Base-by-base conservation (phyloP, 1,140 invertebrate species). In the Aporrectodea caliginosa region DNA sequence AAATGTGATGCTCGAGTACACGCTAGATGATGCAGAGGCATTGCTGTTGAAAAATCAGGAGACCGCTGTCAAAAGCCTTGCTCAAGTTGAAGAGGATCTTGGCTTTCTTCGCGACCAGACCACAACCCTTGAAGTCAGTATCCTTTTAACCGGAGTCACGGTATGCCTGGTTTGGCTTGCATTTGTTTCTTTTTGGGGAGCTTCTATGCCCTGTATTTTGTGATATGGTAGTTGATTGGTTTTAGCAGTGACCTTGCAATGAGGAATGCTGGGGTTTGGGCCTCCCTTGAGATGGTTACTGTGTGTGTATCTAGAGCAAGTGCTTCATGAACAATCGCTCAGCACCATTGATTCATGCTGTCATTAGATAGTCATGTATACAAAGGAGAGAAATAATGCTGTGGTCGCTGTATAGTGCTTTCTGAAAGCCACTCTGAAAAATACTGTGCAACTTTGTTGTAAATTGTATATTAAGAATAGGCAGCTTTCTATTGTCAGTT, bases 1-100 rank as follows among this genome's bases (percentile, higher is more conserved):
- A 31, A 98, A 98, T 91, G 95, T 99, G 0, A 99, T 99, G 97
- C 90, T 99, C 83, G 97, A 99, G 88, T 99, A 99, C 90, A 92
- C 92, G 16, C 88, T 99, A 80, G 93, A 96, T 81, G 96, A 98
- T 90, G 97, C 97, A 35, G 92, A 95, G 88, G 90, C 91, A 79
- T 89, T 98, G 43, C 89, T 99, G 29, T 91, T 91, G 77, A 95
- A 95, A 86, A 98, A 99, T 88, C 93, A 96, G 85, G 91, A 92
- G 79, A 92, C 93, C 71, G 96, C 97, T 0, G 93, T 93, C 82
- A 93, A 92, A 87, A 95, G 94, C 89, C 90, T 97, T 74, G 90
- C 90, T 78, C 93, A 93, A 88, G 92, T 98, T 35, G 94, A 96
- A 83, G 92, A 95, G 85, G 96, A 98, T 90, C 91, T 98, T 81